Evolutionary conservation across 2,888 invertebrate species (phyloP).

Genomic region (Dermolepida albohirtum): DNA sequence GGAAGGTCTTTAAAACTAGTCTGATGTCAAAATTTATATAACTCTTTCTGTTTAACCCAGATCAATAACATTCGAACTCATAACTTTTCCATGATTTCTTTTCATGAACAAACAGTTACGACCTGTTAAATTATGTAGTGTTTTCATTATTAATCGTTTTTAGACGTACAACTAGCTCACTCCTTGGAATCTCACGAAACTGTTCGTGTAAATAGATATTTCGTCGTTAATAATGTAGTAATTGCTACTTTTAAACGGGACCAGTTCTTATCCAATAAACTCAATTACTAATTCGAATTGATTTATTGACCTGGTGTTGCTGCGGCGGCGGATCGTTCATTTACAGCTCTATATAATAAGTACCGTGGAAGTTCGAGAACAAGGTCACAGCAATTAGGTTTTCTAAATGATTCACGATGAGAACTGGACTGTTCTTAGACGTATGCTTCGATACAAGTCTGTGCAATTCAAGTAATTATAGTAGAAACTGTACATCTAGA

Average conservation of each 20-base stretch:
- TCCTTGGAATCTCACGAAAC: not conserved
- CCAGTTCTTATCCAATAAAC: slow-evolving; percentile 26
- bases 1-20: too few species aligned
- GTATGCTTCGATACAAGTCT: not conserved
- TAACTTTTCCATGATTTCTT: too few species aligned
- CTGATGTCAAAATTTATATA: too few species aligned
- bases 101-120: too few species aligned
- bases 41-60: too few species aligned
- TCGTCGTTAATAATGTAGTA: slow-evolving; percentile 3
- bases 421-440: slow-evolving; percentile 13
- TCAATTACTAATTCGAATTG: slow-evolving; percentile 31
- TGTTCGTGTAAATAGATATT: slow-evolving; percentile 9
- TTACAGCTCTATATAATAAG: too few species aligned
- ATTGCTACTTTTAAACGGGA: slow-evolving; percentile 5
- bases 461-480: not conserved
- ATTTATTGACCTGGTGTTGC: slow-evolving; percentile 24
- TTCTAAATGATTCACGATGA: slow-evolving; percentile 9
- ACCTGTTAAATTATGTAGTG: too few species aligned
- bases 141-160: not conserved
- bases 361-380: not conserved
- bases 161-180: not conserved
- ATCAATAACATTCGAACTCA: too few species aligned
- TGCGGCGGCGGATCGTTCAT: too few species aligned
- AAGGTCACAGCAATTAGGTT: slow-evolving; percentile 18
- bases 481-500: too few species aligned